Conservation (phyloP, 1,140 invertebrate genomes). For the Drosophila bocki region DNA sequence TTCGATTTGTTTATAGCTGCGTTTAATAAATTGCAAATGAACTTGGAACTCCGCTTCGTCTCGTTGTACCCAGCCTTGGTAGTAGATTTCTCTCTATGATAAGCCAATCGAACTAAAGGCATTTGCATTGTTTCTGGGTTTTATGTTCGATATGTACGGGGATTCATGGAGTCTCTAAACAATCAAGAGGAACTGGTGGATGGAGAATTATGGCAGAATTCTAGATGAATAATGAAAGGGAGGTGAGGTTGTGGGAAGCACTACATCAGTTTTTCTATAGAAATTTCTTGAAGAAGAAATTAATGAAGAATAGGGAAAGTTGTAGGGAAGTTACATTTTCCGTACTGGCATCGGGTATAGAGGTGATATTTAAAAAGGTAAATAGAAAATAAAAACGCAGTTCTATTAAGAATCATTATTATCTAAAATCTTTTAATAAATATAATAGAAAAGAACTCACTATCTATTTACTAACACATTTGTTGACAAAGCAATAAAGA, state of each 20-base stretch:
- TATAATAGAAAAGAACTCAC: neutral
- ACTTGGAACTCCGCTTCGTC: slow-evolving; percentile 46
- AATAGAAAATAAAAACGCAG: neutral
- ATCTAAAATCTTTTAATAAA: neutral
- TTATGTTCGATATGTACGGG: slow-evolving; percentile 12
- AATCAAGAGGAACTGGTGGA: slow-evolving; percentile 24
- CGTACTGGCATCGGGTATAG: neutral
- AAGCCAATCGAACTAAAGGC: slow-evolving; percentile 36
- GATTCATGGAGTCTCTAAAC: slow-evolving; percentile 15
- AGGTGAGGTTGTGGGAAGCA: neutral
- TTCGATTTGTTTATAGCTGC: slow-evolving; percentile 78
- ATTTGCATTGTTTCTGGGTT: slow-evolving; percentile 43
- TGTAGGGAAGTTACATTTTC: neutral
- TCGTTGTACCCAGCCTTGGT: neutral
- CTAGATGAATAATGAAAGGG: slow-evolving; percentile 8
- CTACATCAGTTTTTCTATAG: neutral
- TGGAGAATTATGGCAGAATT: slow-evolving; percentile 15
- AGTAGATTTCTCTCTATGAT: slow-evolving; percentile 37
- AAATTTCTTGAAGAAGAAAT: neutral
- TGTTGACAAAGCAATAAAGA: slow-evolving; percentile 19
- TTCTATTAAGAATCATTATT: neutral
- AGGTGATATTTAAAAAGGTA: neutral
- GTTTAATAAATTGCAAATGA: slow-evolving; percentile 79
- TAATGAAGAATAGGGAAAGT: neutral
- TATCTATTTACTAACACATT: neutral